Percentiles rank a stretch among this genome's conserved stretches.
Conservation (phyloP, 2,888 invertebrate species). For the Brassicogethes aeneus region DNA sequence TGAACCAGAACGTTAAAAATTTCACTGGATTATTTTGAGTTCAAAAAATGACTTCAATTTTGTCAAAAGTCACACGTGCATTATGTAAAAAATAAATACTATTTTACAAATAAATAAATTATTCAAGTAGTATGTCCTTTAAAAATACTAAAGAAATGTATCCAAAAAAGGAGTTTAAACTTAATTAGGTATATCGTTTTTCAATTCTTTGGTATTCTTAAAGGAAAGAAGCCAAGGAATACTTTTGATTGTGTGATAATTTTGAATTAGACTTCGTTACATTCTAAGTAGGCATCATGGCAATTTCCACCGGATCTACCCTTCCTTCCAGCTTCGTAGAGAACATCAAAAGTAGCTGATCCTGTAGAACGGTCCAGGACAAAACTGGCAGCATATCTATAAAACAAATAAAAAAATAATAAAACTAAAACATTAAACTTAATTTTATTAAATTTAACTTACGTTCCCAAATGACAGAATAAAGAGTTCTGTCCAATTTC, state of each 20-base stretch:
- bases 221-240: background rate
- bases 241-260: background rate
- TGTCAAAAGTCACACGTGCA: background rate
- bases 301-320: constrained; percentile 84
- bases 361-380: constrained; percentile 66
- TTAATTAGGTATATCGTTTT: background rate
- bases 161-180: too few relatives aligned
- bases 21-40: too few relatives aligned
- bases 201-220: background rate
- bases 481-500: constrained; percentile 76
- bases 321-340: constrained; percentile 78
- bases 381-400: constrained; percentile 79
- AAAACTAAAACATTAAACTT: background rate
- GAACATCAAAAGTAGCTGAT: constrained; percentile 64
- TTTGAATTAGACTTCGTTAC: constrained; percentile 65
- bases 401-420: constrained; percentile 19
- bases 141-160: too few relatives aligned
- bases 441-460: constrained; percentile 28
- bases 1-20: too few relatives aligned
- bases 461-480: constrained; percentile 91
- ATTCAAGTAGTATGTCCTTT: too few relatives aligned
- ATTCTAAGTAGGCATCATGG: constrained; percentile 73
- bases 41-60: too few relatives aligned
- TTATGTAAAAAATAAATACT: background rate
- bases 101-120: background rate